Evolutionary conservation across 1,140 invertebrate genomes (phyloP).

Genomic region (Alviniconcha marisindica): DNA sequence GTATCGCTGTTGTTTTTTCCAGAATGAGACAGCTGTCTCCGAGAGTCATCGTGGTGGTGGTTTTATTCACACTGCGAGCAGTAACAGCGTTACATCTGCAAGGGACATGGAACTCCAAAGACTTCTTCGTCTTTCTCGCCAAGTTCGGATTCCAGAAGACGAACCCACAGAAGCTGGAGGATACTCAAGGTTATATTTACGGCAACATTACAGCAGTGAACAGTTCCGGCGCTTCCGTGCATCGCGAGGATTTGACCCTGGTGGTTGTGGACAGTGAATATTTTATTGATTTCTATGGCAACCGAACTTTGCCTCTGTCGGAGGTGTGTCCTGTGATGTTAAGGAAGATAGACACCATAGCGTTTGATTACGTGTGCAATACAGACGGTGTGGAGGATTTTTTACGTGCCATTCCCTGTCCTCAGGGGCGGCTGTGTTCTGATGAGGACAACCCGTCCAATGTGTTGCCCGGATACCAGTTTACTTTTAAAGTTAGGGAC

Average conservation of each 20-base stretch:
- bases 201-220: slow-evolving; percentile 89
- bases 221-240: slow-evolving; percentile 68
- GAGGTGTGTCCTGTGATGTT: slow-evolving; percentile 91
- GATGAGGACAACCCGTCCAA: slow-evolving; percentile 90
- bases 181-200: slow-evolving; percentile 95
- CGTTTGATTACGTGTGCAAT: slow-evolving; percentile 90
- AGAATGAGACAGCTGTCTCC: slow-evolving; percentile 22
- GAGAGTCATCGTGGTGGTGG: not conserved
- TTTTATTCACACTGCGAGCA: not conserved
- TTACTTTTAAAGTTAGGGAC: slow-evolving; percentile 95
- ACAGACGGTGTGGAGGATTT: slow-evolving; percentile 88
- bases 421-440: slow-evolving; percentile 84
- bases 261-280: slow-evolving; percentile 90
- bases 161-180: slow-evolving; percentile 86
- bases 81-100: slow-evolving; percentile 63
- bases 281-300: slow-evolving; percentile 93
- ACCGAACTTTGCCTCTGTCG: slow-evolving; percentile 80
- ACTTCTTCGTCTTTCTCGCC: slow-evolving; percentile 93
- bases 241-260: slow-evolving; percentile 84
- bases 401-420: slow-evolving; percentile 91
- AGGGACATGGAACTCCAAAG: slow-evolving; percentile 78
- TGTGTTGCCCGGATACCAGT: slow-evolving; percentile 92
- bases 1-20: slow-evolving; percentile 11
- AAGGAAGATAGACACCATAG: slow-evolving; percentile 85
- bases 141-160: slow-evolving; percentile 99